These are phyloP conservation scores for Procambarus clarkii DNA, from an alignment of 1,140 invertebrate genomes.

Conservation along the genomic window DNA sequence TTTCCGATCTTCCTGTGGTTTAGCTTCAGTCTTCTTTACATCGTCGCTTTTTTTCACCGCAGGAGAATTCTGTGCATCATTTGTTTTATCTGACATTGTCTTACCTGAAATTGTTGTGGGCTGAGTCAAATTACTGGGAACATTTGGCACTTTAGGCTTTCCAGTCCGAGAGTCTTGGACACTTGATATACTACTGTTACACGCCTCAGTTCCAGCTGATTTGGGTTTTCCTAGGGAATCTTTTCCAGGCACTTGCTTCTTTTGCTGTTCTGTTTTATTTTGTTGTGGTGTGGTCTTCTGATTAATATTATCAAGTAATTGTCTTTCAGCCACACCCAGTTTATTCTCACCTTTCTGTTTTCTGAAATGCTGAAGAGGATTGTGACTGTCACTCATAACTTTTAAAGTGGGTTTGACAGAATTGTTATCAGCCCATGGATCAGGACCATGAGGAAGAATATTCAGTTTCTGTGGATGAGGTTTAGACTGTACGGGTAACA, in stretches of 20 bases:
- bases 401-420: neutral
- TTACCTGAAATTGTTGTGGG: neutral
- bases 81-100: neutral
- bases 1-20: constrained; percentile 48
- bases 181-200: neutral
- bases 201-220: neutral
- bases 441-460: constrained; percentile 19
- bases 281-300: neutral
- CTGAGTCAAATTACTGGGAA: neutral
- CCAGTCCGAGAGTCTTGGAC: neutral
- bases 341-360: neutral
- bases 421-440: constrained; percentile 12
- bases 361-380: constrained; percentile 27
- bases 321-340: neutral
- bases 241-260: neutral
- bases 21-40: neutral
- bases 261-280: neutral
- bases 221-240: neutral
- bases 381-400: neutral
- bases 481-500: neutral
- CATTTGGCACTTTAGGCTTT: neutral
- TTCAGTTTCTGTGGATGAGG: neutral
- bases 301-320: neutral
- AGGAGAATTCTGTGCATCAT: neutral
- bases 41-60: neutral